Base-by-base conservation (phyloP, 1,140 invertebrate genomes). In the Protaetia brevitarsis region DNA sequence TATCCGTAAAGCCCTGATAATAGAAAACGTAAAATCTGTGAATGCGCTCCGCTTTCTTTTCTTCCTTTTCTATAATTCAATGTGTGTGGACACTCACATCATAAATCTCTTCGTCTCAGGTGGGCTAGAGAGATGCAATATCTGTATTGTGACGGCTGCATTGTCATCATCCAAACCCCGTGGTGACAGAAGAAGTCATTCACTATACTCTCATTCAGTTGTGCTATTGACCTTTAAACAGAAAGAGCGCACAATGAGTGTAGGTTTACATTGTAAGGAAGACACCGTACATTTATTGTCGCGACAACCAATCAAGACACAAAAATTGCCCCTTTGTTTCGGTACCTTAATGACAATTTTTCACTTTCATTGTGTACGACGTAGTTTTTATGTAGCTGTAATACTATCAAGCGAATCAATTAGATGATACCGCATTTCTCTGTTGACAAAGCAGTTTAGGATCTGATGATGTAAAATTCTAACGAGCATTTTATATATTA, bases 171-270 rank as follows among this genome's bases (percentile, higher is more conserved):
- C 36, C 58, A 36, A 45, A 66, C 37, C 64, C 63, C 23, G 64
- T 60, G 68, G 68, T 69, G 68, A 69, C 68, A 66, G 65, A 66
- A 66, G 65, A 66, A 68, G 64, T 68, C 67, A 68, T 69, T 69
- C 65, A 63, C 36, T 56, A 62, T 66, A 51, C 11, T 62, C 58
- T 51, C 58, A 59, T 30, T 62, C 65, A 60, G 31, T 11, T 51
- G 65, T 66, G 65, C 58, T 62, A 34, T 66, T 66, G 65, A 66
- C 65, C 65, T 66, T 66, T 66, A 61, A 21, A 66, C 26, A 45
- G 45, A 66, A 56, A 66, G 26, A 16, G 16, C 57, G 26, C 16
- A 59, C 57, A 59, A 59, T 27, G 57, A 28, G 57, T 59, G 57
- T 59, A 28, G 57, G 57, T 59, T 59, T 59, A 23, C 11, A 59